A percentile compares a stretch with the other conserved stretches of the same genome.
phyloP scores from a whole-genome alignment of 2,797 vertebrate genomes.

The Aplochiton taeniatus region DNA sequence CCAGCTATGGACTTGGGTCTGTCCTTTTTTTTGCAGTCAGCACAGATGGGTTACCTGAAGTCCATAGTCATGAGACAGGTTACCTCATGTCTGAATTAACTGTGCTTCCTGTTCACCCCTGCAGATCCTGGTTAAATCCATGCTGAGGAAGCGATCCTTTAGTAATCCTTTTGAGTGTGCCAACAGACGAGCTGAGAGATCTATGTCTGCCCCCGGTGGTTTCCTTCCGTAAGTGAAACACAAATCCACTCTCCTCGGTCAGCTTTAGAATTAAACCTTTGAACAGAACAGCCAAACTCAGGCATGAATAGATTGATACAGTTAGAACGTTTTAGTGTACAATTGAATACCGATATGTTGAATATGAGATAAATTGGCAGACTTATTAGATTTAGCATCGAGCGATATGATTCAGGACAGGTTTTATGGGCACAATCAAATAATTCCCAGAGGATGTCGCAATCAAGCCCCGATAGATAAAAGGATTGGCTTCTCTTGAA shows the following conservation, averaged over 20 bases:
- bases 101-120: conserved; percentile 23
- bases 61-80: not conserved
- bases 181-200: conserved; percentile 81
- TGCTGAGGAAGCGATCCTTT: conserved; percentile 96
- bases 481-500: conserved; percentile 36
- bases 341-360: not conserved
- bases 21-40: not conserved
- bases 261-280: conserved; percentile 50
- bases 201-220: conserved; percentile 93
- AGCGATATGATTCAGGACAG: not conserved
- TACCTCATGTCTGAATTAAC: not conserved
- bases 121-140: conserved; percentile 95
- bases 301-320: not conserved
- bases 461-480: conserved; percentile 25
- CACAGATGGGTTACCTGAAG: not conserved
- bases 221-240: conserved; percentile 84
- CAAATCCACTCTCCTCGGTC: conserved; percentile 52
- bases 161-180: conserved; percentile 90
- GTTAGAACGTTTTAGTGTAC: not conserved
- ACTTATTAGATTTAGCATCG: not conserved
- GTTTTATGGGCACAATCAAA: not conserved
- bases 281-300: conserved; percentile 48
- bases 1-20: not conserved
- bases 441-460: not conserved
- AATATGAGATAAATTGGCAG: not conserved